Base-by-base conservation (phyloP, 2,888 invertebrate species). In the Tholera decimalis region DNA sequence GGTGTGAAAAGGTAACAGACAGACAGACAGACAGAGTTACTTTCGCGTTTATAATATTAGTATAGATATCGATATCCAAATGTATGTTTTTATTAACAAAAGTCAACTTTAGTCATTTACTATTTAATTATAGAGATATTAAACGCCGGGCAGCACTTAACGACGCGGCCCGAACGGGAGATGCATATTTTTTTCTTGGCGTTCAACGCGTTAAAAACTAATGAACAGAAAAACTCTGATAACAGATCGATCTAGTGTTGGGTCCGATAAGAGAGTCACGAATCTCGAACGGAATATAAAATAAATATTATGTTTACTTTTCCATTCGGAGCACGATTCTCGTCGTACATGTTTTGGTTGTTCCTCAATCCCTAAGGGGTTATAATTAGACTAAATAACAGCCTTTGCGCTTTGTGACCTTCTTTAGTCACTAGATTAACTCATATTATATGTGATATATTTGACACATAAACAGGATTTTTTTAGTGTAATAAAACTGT, bases 271-370 rank as follows among this genome's bases (percentile, higher is more conserved):
- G 22, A 61, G 22, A 44, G 20, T 44, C 60, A 60, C 61, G 20
- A 28, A 28, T n/a, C 35, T 9, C 22, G 9, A 37, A 46, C n/a
- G 22, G n/a, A 60, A 44, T 61, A 22, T n/a, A 60, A 61, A 35
- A 44, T 60, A 20, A 41, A 60, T 28, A n/a, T 20, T n/a, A 15
- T 11, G 33, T 43, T n/a, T 13, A 13, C 15, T 35, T 60, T 41
- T 44, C n/a, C 22, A 13, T 44, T 22, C 0, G 13, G 43, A 44
- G 35, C 20, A 15, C 20, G 4, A 44, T 22, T n/a, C 33, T 60
- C 26, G 33, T 61, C 44, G n/a, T n/a, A n/a, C n/a, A 61, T 13
- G 5, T 35, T 60, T 44, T 33, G 26, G 9, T 26, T 24, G 18
- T 58, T 26, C 5, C 5, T 11, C 20, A n/a, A 15, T 44, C 26